Base-by-base conservation (phyloP, 2,888 invertebrate genomes). In the Dolomedes plantarius region DNA sequence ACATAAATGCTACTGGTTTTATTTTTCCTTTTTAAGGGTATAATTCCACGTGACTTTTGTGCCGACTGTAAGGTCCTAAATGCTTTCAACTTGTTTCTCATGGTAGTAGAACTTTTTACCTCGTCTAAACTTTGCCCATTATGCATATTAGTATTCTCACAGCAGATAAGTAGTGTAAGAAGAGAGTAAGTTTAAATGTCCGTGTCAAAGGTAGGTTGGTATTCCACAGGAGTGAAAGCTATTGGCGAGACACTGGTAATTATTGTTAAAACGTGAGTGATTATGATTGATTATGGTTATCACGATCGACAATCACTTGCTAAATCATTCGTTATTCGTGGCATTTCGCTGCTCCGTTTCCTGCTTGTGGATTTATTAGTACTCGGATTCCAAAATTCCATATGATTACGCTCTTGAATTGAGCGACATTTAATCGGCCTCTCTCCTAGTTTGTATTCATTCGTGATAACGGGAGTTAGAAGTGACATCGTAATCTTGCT, bases 121-220 rank as follows among this genome's bases (percentile, higher is more conserved):
- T n/a, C n/a, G n/a, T n/a, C n/a, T n/a, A n/a, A n/a, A n/a, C n/a
- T n/a, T n/a, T n/a, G n/a, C n/a, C n/a, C n/a, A n/a, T n/a, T n/a
- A n/a, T n/a, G n/a, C n/a, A n/a, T n/a, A n/a, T 68, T 68, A 68
- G 36, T 68, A 68, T 68, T 68, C 68, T 23, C 1, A 19, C 16
- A 36, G 68, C 68, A 23, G 23, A 36, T 68, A 31, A 23, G 36
- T 23, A n/a, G 23, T 36, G 68, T n/a, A 16, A 7, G 28, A 23
- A 23, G 19, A 9, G 7, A 31, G 29, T 67, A 29, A 16, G 28
- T 1, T 36, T 23, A 19, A 68, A 68, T 68, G 68, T 36, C 68
- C 36, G 68, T 23, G 32, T 68, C 68, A 68, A 68, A 68, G 68
- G 36, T 68, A 68, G 68, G 68, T 36, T 68, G 68, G 28, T 68